Base-by-base conservation (phyloP, 2,113 vertebrate species). In the Scolopax mira region DNA sequence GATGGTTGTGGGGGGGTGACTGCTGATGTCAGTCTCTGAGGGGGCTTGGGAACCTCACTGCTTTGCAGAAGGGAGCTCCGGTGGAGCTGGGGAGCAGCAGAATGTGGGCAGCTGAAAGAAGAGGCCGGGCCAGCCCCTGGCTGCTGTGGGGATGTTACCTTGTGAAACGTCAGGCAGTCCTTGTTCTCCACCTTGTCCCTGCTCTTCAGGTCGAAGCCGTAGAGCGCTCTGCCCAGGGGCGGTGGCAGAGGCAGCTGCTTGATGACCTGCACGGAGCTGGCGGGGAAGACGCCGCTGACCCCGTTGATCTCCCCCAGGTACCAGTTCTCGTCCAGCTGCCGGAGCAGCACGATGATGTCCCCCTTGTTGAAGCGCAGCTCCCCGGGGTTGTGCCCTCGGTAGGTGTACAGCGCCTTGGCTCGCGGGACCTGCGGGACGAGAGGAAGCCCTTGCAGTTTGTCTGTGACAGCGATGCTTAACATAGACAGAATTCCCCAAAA, bases 191-290 rank as follows among this genome's bases (percentile, higher is more conserved):
- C 96, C 86, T 96, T 97, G 51, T 98, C 97, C 85, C 98, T 98
- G 84, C 98, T 92, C 58, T 97, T 97, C 28, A 98, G 97, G 69
- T 98, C 98, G 3, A 98, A 98, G 98, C 99, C 97, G 57, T 96
- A 98, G 69, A 99, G 98, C 6, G 98, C 98, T 87, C 98, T 98
- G 97, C 98, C 98, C 16, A 99, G 98, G 4, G 98, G 97, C 10
- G 88, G 97, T 0, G 98, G 97, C 83, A 98, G 98, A 41, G 98
- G 97, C 60, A 97, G 97, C 37, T 98, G 98, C 93, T 98, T 97
- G 96, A 98, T 96, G 31, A 98, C 96, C 61, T 98, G 98, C 79
- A 98, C 98, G 0, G 97, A 96, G 93, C 97, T 97, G 85, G 96
- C 97, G 3, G 98, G 97, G 94, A 98, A 96, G 5, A 98, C 94